Conservation (phyloP, 2,888 invertebrate species). For the Temnothorax ravouxi region DNA sequence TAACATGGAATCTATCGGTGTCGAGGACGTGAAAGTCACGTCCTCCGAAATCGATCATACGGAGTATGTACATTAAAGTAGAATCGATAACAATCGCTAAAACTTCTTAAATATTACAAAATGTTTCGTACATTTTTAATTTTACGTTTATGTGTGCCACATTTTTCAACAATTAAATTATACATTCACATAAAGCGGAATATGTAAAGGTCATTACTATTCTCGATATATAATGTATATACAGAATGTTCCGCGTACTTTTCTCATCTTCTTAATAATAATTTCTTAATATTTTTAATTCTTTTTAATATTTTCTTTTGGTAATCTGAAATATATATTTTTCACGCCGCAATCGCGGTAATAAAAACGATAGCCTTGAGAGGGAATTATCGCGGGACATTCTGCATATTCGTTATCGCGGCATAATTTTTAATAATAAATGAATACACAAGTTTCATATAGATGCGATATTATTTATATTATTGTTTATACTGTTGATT, state of each 20-base stretch:
- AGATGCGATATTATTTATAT: slow-evolving; percentile 35
- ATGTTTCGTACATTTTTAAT: slow-evolving; percentile 11
- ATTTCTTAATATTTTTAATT: no score
- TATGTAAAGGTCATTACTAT: not conserved
- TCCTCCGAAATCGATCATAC: not conserved
- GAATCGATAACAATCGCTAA: not conserved
- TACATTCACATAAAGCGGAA: not conserved
- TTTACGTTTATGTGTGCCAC: not conserved
- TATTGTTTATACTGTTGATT: slow-evolving; percentile 27
- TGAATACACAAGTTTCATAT: slow-evolving; percentile 7
- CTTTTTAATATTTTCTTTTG: not conserved
- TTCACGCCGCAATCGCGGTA: not conserved
- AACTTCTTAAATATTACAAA: not conserved
- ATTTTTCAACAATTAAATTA: slow-evolving; percentile 11
- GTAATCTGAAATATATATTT: not conserved
- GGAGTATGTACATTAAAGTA: not conserved
- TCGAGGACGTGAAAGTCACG: not conserved
- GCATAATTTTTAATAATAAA: slow-evolving; percentile 20
- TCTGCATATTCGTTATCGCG: not conserved
- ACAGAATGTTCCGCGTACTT: no score
- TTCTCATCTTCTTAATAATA: no score
- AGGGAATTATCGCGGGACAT: not conserved
- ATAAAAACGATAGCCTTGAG: not conserved
- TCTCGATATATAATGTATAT: not conserved
- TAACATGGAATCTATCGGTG: not conserved